phyloP scores from a whole-genome alignment of 1,140 invertebrate species.

The Calephelis virginiensis region DNA sequence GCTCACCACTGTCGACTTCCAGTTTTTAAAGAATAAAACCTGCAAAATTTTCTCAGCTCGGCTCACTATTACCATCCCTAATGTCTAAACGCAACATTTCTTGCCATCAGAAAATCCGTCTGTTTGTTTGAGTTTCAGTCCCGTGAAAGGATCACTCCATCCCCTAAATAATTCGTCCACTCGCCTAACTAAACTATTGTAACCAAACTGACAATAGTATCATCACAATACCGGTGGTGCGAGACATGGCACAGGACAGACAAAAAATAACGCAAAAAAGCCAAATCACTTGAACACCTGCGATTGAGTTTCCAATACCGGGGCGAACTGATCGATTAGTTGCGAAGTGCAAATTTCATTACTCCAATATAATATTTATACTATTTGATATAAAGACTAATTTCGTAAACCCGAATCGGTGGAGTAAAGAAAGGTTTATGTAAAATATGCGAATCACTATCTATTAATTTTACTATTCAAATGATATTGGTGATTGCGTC shows the following conservation, averaged over 20 bases:
- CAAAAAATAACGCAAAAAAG: slow-evolving; percentile 48
- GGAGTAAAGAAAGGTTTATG: slow-evolving; percentile 23
- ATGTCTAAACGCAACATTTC: too few species aligned
- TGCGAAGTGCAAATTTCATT: slow-evolving; percentile 15
- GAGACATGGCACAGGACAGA: slow-evolving; percentile 28
- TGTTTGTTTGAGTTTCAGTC: too few species aligned
- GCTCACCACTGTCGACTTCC: too few species aligned
- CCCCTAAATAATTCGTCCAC: slow-evolving; percentile 2
- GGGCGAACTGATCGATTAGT: slow-evolving; percentile 61
- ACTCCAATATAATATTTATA: slow-evolving; percentile 16
- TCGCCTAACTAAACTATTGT: slow-evolving; percentile 16
- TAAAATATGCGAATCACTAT: slow-evolving; percentile 8
- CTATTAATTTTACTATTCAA: neutral
- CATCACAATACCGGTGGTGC: slow-evolving; percentile 33
- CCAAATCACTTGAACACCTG: slow-evolving; percentile 68
- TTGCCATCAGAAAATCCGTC: too few species aligned
- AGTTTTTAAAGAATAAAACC: too few species aligned
- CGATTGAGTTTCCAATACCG: slow-evolving; percentile 55
- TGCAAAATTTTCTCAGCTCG: too few species aligned
- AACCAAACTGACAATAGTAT: slow-evolving; percentile 47
- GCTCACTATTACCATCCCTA: too few species aligned
- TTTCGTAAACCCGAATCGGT: slow-evolving; percentile 16
- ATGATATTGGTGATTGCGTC: neutral
- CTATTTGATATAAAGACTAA: neutral
- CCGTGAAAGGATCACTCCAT: neutral